phyloP scores from a whole-genome alignment of 2,113 vertebrate species.

The Pelobates fuscus region DNA sequence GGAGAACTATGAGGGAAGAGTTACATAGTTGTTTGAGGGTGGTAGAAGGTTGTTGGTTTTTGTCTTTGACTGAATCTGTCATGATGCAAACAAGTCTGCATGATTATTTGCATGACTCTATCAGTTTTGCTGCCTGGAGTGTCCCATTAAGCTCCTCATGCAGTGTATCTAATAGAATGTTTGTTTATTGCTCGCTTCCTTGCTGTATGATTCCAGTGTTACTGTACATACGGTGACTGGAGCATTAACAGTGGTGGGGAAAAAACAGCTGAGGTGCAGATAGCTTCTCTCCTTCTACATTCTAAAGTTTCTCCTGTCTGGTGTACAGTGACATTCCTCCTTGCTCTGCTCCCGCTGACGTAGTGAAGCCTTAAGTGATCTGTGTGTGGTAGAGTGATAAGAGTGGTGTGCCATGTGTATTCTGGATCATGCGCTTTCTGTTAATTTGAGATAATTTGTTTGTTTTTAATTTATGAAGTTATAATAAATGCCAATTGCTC shows the following conservation, averaged over 20 bases:
- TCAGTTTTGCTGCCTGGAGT: no score
- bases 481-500: conserved; percentile 30
- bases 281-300: neutral
- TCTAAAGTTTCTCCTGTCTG: neutral
- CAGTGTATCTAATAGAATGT: neutral
- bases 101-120: no score
- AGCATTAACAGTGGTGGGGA: neutral
- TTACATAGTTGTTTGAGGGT: no score
- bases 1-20: no score
- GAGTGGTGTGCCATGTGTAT: neutral
- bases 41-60: no score
- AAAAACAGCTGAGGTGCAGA: neutral
- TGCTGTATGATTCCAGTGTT: neutral
- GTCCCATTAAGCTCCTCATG: neutral
- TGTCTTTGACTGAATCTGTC: no score
- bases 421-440: conserved; percentile 32
- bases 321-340: neutral
- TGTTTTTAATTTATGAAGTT: conserved; percentile 32
- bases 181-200: neutral
- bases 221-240: neutral
- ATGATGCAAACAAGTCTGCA: no score
- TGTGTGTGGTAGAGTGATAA: conserved; percentile 32
- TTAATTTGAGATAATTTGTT: conserved; percentile 16
- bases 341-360: neutral
- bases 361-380: neutral